Percentiles rank a stretch among this genome's conserved stretches.
These are phyloP conservation scores for Rhynchonycteris naso DNA, from an alignment of 2,797 vertebrate genomes.

Conservation along the genomic window DNA sequence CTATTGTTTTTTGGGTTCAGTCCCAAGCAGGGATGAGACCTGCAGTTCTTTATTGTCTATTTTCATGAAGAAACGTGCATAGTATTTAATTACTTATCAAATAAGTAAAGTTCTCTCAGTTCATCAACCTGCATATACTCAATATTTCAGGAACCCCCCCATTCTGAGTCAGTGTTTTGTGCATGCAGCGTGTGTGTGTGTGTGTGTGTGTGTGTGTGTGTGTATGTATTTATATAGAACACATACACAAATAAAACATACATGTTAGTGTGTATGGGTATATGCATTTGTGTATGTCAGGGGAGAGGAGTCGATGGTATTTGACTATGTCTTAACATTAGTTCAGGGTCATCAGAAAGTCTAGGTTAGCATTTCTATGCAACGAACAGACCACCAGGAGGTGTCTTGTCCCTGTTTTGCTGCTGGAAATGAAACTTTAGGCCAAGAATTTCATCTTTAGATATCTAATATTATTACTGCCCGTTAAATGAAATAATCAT, in stretches of 20 bases:
- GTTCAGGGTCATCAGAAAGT: neutral
- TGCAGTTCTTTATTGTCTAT: neutral
- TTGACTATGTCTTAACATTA: constrained; percentile 1
- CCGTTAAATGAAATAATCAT: constrained; percentile 34
- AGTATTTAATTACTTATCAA: constrained; percentile 57
- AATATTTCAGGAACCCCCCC: neutral
- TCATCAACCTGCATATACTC: neutral
- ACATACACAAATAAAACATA: neutral
- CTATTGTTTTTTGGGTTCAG: neutral
- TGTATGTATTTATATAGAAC: neutral
- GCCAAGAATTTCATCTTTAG: constrained; percentile 27
- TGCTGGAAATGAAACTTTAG: neutral
- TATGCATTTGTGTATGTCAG: neutral
- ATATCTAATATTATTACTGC: constrained; percentile 20
- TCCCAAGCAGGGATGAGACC: constrained; percentile 31
- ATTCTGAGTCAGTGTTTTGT: neutral
- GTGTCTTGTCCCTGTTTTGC: constrained; percentile 16
- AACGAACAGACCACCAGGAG: neutral
- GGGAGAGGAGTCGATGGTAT: neutral
- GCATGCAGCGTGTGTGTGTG: neutral
- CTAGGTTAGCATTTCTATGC: neutral
- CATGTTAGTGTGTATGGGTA: neutral
- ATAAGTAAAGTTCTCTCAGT: constrained; percentile 2
- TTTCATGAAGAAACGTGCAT: constrained; percentile 39
- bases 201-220: neutral